Evolutionary conservation across 1,140 invertebrate species (phyloP).

Genomic region (Thaumetopoea pityocampa): DNA sequence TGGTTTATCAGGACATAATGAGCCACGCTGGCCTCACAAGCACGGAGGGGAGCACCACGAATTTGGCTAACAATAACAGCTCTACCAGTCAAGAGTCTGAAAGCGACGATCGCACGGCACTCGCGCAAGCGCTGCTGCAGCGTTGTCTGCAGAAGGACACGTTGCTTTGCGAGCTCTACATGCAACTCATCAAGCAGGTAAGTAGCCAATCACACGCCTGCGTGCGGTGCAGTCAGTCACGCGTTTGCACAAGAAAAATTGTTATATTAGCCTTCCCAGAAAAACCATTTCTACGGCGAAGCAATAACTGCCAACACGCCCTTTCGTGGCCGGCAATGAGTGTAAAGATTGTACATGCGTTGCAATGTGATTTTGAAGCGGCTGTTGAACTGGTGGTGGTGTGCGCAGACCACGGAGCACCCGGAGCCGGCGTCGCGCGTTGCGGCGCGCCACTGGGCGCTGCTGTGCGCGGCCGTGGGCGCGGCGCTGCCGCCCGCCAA

Average conservation of each 20-base stretch:
- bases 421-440: constrained; percentile 89
- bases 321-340: no score
- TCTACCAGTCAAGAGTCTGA: constrained; percentile 72
- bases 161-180: constrained; percentile 92
- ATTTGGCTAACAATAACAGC: constrained; percentile 61
- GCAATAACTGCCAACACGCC: no score
- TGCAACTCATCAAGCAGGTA: constrained; percentile 88
- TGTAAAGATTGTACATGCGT: no score
- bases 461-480: constrained; percentile 91
- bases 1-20: constrained; percentile 74
- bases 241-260: no score
- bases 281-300: no score
- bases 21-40: constrained; percentile 60
- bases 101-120: constrained; percentile 91
- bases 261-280: no score
- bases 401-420: constrained; percentile 89
- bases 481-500: constrained; percentile 91
- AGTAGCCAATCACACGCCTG: not conserved
- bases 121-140: constrained; percentile 93
- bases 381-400: not conserved
- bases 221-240: no score
- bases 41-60: constrained; percentile 66
- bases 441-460: constrained; percentile 89
- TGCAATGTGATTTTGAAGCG: no score
- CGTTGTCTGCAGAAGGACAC: constrained; percentile 92